These are phyloP conservation scores for Drosophila recens DNA, from an alignment of 2,888 invertebrate species.

Conservation along the genomic window DNA sequence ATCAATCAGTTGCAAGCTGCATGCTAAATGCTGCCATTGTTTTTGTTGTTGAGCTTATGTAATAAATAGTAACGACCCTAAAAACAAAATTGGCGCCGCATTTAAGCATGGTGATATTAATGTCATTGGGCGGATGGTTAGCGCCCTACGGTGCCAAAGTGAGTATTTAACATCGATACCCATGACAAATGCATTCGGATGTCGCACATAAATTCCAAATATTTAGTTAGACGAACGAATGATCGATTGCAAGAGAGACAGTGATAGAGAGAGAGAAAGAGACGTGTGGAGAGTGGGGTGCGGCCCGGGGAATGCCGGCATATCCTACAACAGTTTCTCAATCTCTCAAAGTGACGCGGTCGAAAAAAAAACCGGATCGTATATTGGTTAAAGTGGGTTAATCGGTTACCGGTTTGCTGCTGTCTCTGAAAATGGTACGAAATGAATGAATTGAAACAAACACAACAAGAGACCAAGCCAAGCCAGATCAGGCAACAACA, in stretches of 20 bases:
- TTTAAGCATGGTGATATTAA: slow-evolving; percentile 31
- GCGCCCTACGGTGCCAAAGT: slow-evolving; percentile 19
- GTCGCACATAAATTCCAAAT: slow-evolving; percentile 22
- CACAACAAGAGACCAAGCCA: slow-evolving; percentile 29
- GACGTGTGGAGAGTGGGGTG: neutral
- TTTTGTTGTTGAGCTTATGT: slow-evolving; percentile 29
- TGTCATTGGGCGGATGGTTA: slow-evolving; percentile 44
- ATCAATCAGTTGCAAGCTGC: slow-evolving; percentile 17
- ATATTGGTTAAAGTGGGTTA: slow-evolving; percentile 63
- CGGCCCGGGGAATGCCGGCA: slow-evolving; percentile 30
- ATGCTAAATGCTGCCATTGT: neutral
- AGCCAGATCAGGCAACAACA: slow-evolving; percentile 29
- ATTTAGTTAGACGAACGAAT: slow-evolving; percentile 1
- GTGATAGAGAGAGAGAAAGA: neutral
- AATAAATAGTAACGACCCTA: slow-evolving; percentile 28
- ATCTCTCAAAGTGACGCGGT: slow-evolving; percentile 29
- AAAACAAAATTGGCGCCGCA: slow-evolving; percentile 24
- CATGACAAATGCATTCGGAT: slow-evolving; percentile 23
- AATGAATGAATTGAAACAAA: slow-evolving; percentile 34
- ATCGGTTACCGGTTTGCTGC: slow-evolving; percentile 64
- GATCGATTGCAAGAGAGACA: neutral
- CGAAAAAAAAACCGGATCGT: slow-evolving; percentile 60
- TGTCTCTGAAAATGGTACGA: slow-evolving; percentile 57
- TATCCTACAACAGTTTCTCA: slow-evolving; percentile 54
- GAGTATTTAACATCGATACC: slow-evolving; percentile 23